phyloP scores from a whole-genome alignment of 2,888 invertebrate genomes.

The Rugalucina vietnamica region DNA sequence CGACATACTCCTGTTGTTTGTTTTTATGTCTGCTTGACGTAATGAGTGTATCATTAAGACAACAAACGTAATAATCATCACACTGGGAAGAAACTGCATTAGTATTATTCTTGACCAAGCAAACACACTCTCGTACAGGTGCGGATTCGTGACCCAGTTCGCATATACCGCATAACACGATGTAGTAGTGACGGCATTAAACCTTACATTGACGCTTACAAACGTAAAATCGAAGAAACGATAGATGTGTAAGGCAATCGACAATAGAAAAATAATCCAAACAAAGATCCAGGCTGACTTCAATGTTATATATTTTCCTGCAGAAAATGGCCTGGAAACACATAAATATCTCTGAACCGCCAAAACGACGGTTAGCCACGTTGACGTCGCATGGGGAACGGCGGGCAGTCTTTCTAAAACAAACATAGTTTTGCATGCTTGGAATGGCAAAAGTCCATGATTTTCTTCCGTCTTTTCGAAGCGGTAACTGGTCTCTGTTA shows the following conservation, averaged over 20 bases:
- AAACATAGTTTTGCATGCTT: neutral
- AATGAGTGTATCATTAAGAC: neutral
- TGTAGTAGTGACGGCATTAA: too few species aligned
- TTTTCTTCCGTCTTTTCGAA: neutral
- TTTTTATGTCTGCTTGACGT: neutral
- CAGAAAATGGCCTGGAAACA: neutral
- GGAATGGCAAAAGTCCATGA: neutral
- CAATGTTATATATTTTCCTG: neutral
- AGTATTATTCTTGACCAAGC: neutral
- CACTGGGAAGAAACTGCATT: neutral
- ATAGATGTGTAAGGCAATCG: neutral
- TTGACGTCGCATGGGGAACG: neutral
- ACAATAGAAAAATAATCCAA: neutral
- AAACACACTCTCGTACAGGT: neutral
- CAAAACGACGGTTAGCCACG: neutral
- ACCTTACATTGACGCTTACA: neutral
- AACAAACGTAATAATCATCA: neutral
- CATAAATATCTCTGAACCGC: neutral
- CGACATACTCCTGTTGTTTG: neutral
- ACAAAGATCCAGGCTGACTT: neutral
- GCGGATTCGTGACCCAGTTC: neutral
- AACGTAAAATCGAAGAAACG: neutral
- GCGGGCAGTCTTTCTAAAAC: neutral
- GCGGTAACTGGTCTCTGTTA: neutral
- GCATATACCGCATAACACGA: neutral